Conservation (phyloP, 2,113 vertebrate species). For the Bucco capensis region DNA sequence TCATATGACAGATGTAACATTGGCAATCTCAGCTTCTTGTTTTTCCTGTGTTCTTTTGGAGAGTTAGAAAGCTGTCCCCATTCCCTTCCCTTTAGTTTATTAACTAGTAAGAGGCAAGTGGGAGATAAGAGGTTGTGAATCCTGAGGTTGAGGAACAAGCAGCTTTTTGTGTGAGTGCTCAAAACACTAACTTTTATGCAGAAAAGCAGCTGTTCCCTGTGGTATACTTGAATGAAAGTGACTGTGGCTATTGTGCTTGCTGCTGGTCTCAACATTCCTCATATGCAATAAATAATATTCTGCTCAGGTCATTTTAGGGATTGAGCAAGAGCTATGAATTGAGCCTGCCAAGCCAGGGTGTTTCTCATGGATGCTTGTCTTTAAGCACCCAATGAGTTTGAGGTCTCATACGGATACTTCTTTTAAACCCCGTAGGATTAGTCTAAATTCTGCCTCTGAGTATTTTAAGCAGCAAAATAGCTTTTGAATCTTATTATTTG, state of each 20-base stretch:
- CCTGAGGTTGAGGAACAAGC: not conserved
- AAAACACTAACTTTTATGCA: not conserved
- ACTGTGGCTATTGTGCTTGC: not conserved
- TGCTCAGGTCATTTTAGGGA: not conserved
- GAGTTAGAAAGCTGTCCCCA: not conserved
- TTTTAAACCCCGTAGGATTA: conserved; percentile 13
- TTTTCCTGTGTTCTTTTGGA: not conserved
- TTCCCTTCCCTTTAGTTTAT: not conserved
- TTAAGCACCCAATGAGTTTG: not conserved
- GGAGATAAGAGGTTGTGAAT: not conserved
- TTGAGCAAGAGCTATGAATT: not conserved
- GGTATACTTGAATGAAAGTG: not conserved
- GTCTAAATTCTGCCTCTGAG: conserved; percentile 28
- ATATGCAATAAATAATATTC: not conserved
- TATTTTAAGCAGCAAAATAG: conserved; percentile 18
- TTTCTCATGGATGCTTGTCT: not conserved
- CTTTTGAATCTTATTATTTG: conserved; percentile 25
- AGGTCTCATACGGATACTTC: not conserved
- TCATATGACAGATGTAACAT: not conserved
- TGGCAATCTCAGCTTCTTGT: not conserved
- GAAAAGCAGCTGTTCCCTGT: not conserved
- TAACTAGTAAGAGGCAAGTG: not conserved
- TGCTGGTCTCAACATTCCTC: not conserved
- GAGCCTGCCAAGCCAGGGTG: not conserved
- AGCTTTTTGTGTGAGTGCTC: not conserved